phyloP scores from a whole-genome alignment of 53 echinoderm and acorn worm species.

The Apostichopus leukothele region DNA sequence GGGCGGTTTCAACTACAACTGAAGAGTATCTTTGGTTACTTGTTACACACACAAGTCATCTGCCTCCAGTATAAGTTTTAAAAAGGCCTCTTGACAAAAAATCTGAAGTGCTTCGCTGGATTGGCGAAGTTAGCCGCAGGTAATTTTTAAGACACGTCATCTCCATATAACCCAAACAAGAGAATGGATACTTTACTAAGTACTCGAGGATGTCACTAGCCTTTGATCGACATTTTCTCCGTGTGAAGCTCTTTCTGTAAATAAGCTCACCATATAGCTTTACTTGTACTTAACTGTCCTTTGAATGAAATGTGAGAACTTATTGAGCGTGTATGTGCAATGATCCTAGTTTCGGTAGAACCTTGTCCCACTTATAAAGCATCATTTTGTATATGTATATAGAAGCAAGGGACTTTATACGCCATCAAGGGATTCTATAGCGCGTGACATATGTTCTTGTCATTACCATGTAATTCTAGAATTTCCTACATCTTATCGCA shows the following conservation, averaged over 20 bases:
- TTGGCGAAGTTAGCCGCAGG: slow-evolving; percentile 3
- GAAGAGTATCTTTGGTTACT: too few relatives aligned
- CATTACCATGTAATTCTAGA: too few relatives aligned
- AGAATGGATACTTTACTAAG: background rate
- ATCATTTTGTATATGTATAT: too few relatives aligned
- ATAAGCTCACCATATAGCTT: background rate
- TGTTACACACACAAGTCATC: too few relatives aligned
- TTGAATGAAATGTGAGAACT: background rate
- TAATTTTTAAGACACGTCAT: slow-evolving; percentile 8
- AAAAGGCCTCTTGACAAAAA: slow-evolving; percentile 2
- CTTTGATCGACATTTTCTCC: slow-evolving; percentile 19
- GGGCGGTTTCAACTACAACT: too few relatives aligned
- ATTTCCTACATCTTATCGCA: too few relatives aligned
- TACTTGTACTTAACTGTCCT: background rate
- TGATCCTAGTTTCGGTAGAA: too few relatives aligned
- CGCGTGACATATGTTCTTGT: too few relatives aligned
- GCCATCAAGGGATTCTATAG: too few relatives aligned
- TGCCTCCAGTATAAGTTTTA: background rate
- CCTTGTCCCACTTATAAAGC: background rate
- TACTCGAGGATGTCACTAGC: slow-evolving; percentile 20
- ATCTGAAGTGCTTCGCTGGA: background rate
- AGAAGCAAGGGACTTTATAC: too few relatives aligned
- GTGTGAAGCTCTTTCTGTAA: background rate
- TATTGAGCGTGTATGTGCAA: too few relatives aligned
- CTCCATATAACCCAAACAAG: background rate